Percentiles rank a stretch among this genome's conserved stretches.
These are phyloP conservation scores for Platysteira castanea DNA, from an alignment of 2,113 vertebrate genomes.

Conservation along the genomic window DNA sequence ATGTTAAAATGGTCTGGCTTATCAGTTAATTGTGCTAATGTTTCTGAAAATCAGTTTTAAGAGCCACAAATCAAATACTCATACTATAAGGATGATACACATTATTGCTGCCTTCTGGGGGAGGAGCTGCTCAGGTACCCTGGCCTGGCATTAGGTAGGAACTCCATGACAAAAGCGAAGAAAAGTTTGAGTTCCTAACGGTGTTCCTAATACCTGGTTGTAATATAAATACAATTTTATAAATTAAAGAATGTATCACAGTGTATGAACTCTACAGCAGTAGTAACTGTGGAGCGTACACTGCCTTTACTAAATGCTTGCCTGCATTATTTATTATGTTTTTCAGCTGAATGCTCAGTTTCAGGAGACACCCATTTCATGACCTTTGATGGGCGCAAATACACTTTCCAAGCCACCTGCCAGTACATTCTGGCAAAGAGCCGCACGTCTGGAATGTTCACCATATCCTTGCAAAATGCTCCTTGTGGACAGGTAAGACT, in stretches of 20 bases:
- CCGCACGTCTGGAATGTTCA: slow-evolving; percentile 81
- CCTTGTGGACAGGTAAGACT: slow-evolving; percentile 86
- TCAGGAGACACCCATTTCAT: slow-evolving; percentile 90
- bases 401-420: slow-evolving; percentile 87
- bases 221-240: neutral
- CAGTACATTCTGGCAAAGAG: slow-evolving; percentile 94
- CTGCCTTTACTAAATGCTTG: neutral
- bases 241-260: neutral
- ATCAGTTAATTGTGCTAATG: neutral
- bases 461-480: slow-evolving; percentile 85
- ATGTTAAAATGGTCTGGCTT: neutral
- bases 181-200: neutral
- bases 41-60: neutral
- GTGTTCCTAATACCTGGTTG: neutral
- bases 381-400: slow-evolving; percentile 90
- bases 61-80: neutral
- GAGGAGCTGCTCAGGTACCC: neutral
- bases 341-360: slow-evolving; percentile 90
- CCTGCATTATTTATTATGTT: neutral
- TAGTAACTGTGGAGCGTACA: neutral
- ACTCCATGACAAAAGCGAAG: neutral
- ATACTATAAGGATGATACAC: neutral
- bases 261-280: neutral
- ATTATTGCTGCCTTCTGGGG: neutral
- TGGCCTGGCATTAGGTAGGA: neutral